A percentile compares a stretch with the other conserved stretches of the same genome.
Conservation (phyloP, 2,113 vertebrate genomes). For the Myiozetetes cayanensis region DNA sequence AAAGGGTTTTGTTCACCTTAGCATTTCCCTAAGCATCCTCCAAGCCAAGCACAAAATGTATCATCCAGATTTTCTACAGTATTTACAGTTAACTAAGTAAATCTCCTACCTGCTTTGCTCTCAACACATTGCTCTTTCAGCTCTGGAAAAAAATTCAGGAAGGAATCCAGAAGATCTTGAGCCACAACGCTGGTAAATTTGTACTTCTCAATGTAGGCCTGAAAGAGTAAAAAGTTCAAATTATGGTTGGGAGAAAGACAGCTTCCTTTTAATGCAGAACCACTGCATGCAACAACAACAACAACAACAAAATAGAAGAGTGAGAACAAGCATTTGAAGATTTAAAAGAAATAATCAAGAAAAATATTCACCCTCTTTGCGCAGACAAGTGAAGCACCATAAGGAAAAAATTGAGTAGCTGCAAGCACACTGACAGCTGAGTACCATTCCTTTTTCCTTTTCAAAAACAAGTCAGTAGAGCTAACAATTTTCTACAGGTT, state of each 20-base stretch:
- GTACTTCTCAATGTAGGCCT: slow-evolving; percentile 94
- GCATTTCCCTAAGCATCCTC: not conserved
- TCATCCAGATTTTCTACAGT: not conserved
- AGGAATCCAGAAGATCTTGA: slow-evolving; percentile 92
- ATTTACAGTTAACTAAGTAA: not conserved
- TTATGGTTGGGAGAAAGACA: not conserved
- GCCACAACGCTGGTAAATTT: slow-evolving; percentile 92
- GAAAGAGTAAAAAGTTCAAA: not conserved
- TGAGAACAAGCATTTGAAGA: not conserved
- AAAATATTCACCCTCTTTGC: not conserved
- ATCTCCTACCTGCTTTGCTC: slow-evolving; percentile 82
- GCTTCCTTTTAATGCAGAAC: not conserved
- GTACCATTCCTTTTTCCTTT: not conserved
- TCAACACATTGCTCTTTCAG: slow-evolving; percentile 85
- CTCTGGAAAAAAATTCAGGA: slow-evolving; percentile 90
- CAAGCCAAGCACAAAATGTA: not conserved
- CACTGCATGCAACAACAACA: not conserved
- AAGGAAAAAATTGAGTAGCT: not conserved
- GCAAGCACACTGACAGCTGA: not conserved
- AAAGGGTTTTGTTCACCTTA: not conserved
- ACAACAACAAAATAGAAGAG: not conserved
- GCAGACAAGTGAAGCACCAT: not conserved
- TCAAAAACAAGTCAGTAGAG: not conserved
- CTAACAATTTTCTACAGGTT: not conserved
- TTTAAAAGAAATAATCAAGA: not conserved